Evolutionary conservation across 2,797 vertebrate genomes (phyloP), one percentile per base, ranked within the genome.

Genomic region (Eupleurogrammus muticus): DNA sequence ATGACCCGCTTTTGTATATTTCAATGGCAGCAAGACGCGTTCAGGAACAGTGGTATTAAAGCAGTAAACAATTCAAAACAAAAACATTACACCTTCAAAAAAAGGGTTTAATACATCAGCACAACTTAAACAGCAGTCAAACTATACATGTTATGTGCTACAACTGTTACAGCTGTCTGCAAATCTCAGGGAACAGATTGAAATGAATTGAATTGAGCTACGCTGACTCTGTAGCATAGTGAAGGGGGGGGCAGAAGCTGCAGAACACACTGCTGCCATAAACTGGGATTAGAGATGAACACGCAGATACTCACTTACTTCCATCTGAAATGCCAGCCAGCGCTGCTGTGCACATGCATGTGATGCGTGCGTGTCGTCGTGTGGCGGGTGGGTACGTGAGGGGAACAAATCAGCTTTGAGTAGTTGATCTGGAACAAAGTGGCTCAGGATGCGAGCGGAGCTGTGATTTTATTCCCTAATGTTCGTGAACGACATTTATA

Each of bases 271-370:
- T 83, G 85, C 70, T 69, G 77, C 79, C 66, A 81, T 77, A 80
- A 87, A 88, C 74, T 42, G 82, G 88, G 91, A 94, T 94, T 94
- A 93, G 73, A 77, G 88, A 86, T 77, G 77, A 87, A 81, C 85
- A 88, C 61, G 60, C 75, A 81, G 80, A 89, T 87, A 83, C 76
- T 75, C 74, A 63, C 70, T 71, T 52, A 73, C 70, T 71, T 70
- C 61, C 65, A 80, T 82, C 73, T 72, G 76, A 86, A 88, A 87
- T 56, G 55, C 69, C 79, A 80, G 78, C 70, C 75, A 78, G 66
- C 68, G 35, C 59, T 55, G 49, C 24, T 51, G 23, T 28, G 52
- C 62, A 49, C 9, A 21, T 70, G 61, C 23, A 50, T 77, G 13
- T 10, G 28, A 23, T 14, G 63, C 28, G 57, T 55, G 53, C 23